Percentiles rank a stretch among this genome's conserved stretches.
Evolutionary conservation across 1,140 invertebrate species (phyloP).

Genomic region (Gryllus bimaculatus): DNA sequence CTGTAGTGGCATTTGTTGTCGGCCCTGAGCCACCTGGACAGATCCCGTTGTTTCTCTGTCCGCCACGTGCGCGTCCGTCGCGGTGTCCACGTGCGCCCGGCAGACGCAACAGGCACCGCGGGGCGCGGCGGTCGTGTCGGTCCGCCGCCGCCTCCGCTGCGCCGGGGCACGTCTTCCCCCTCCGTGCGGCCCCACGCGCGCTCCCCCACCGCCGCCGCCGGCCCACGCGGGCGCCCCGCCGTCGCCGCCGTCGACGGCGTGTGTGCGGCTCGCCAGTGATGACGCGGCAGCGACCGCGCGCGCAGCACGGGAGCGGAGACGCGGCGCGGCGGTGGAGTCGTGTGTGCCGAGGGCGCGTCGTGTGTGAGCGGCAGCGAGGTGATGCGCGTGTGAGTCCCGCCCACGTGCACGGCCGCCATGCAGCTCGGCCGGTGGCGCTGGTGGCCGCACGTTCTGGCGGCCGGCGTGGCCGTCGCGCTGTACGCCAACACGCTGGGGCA

Average conservation of each 20-base stretch:
- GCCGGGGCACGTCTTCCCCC: background rate
- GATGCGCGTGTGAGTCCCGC: background rate
- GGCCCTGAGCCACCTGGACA: too few relatives aligned
- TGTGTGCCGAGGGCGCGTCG: background rate
- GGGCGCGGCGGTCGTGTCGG: background rate
- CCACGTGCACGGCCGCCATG: background rate
- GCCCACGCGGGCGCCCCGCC: background rate
- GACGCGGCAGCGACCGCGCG: background rate
- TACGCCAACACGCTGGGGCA: background rate
- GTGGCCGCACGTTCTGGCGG: background rate
- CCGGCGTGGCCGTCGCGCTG: background rate
- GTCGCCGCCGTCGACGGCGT: background rate
- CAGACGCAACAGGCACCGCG: too few relatives aligned
- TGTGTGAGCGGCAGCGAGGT: background rate
- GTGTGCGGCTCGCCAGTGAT: background rate
- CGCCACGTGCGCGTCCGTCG: too few relatives aligned
- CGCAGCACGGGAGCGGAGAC: background rate
- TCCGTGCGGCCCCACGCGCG: too few relatives aligned
- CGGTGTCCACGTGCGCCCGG: background rate
- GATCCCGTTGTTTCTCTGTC: too few relatives aligned
- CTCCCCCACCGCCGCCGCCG: background rate
- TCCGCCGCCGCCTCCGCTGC: too few relatives aligned
- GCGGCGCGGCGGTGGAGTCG: too few relatives aligned
- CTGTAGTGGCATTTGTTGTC: too few relatives aligned
- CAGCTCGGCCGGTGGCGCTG: background rate